Evolutionary conservation across 2,797 vertebrate genomes (phyloP), one percentile per base, ranked within the genome.

Genomic region (Corythornis leucogaster): DNA sequence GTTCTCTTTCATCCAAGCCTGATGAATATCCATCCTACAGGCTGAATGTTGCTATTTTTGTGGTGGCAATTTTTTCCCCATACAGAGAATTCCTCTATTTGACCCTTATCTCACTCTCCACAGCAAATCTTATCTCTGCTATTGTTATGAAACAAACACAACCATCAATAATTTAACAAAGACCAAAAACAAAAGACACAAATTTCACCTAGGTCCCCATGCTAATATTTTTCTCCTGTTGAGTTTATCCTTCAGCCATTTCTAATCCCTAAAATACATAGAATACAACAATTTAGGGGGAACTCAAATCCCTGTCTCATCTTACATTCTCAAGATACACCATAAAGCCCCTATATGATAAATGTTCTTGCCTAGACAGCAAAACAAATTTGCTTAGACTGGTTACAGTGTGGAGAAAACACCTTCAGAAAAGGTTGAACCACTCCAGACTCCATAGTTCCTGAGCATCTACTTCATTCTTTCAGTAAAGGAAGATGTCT

Each of bases 21-120:
- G 19, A 57, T 40, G 21, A 83, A 43, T 57, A 53, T 18, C 20
- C 38, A 22, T 46, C 38, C 45, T 70, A 15, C 26, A 90, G 25
- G 9, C 50, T 64, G 45, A 48, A 24, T 26, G 4, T 11, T 61
- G 12, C 6, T 53, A 33, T 6, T 69, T 68, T 22, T 6, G 26
- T 38, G 8, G 11, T 40, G 6, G 1, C 3, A 5, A 5, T 4
- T 31, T 40, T 8, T 0, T 3, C 51, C 9, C 14, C n/a, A 17
- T 11, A 31, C 2, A 15, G 1, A 6, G 22, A 73, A 50, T 76
- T 84, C 11, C 6, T 90, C 59, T 59, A 63, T 77, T 22, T 77
- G 75, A 48, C 30, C 15, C 24, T 82, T 74, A 73, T 85, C 45
- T 74, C 15, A 45, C 18, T 86, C 53, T 82, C 35, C 33, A 73